Percentiles rank a stretch among this genome's conserved stretches.
Evolutionary conservation across 1,140 invertebrate genomes (phyloP).

Genomic region (Cotesia chilonis): DNA sequence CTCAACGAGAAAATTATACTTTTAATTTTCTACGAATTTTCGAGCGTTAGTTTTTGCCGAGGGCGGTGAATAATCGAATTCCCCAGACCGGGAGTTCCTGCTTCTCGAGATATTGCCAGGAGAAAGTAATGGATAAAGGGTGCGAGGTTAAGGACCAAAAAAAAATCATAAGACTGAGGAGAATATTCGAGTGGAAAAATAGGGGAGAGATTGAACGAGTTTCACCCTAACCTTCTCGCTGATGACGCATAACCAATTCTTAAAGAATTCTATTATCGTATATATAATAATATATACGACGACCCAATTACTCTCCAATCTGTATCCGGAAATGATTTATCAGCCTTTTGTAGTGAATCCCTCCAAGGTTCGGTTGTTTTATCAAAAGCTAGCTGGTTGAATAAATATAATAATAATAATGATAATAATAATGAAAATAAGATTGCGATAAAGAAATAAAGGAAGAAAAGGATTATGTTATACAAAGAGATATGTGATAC

Average conservation of each 20-base stretch:
- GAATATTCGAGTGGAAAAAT: slow-evolving; percentile 36
- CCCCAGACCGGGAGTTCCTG: not conserved
- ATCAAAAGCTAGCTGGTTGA: no score
- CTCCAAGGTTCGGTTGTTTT: not conserved
- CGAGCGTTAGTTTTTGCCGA: no score
- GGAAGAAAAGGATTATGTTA: no score
- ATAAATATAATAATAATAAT: no score
- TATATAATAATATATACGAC: slow-evolving; percentile 42
- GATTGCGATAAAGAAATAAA: no score
- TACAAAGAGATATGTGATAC: no score
- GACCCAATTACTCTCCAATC: slow-evolving; percentile 53
- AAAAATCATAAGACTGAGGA: slow-evolving; percentile 31
- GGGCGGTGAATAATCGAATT: slow-evolving; percentile 13
- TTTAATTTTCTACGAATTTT: slow-evolving; percentile 15
- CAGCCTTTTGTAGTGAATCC: slow-evolving; percentile 18
- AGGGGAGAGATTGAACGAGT: slow-evolving; percentile 48
- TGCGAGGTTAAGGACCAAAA: not conserved
- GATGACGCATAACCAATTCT: slow-evolving; percentile 51
- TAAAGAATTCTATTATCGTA: slow-evolving; percentile 52
- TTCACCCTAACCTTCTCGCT: slow-evolving; percentile 34
- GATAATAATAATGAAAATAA: no score
- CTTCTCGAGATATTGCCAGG: not conserved
- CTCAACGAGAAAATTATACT: slow-evolving; percentile 12
- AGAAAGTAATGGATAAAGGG: not conserved
- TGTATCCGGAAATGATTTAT: slow-evolving; percentile 59